A percentile compares a stretch with the other conserved stretches of the same genome.
These are phyloP conservation scores for Barbus barbus DNA, from an alignment of 2,113 vertebrate genomes.

Conservation along the genomic window DNA sequence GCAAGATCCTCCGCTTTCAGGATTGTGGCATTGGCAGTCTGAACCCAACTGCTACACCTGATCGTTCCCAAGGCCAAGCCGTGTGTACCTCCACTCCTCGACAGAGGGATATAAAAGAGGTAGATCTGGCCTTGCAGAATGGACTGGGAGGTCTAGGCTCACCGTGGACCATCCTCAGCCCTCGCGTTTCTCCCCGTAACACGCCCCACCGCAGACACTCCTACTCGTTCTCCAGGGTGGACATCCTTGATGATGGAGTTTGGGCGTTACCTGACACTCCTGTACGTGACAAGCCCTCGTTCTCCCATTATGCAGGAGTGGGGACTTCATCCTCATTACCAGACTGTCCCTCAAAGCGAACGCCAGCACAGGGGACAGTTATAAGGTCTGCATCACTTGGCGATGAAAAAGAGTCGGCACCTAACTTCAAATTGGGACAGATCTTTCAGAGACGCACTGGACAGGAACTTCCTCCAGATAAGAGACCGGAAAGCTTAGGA, in stretches of 20 bases:
- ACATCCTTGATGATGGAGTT: slow-evolving; percentile 58
- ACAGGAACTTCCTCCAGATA: slow-evolving; percentile 38
- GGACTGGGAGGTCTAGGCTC: slow-evolving; percentile 59
- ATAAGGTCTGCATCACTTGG: slow-evolving; percentile 60
- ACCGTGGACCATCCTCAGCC: slow-evolving; percentile 76
- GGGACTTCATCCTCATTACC: slow-evolving; percentile 52
- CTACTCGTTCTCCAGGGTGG: slow-evolving; percentile 13
- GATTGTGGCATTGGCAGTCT: slow-evolving; percentile 32
- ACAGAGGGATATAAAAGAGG: slow-evolving; percentile 48
- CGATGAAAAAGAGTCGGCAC: slow-evolving; percentile 19
- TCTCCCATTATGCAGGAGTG: neutral
- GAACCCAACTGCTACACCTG: slow-evolving; percentile 29
- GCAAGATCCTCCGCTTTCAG: slow-evolving; percentile 58
- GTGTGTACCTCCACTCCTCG: slow-evolving; percentile 53
- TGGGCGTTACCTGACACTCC: slow-evolving; percentile 54
- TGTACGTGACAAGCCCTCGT: neutral
- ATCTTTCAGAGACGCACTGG: slow-evolving; percentile 63
- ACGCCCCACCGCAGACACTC: slow-evolving; percentile 38
- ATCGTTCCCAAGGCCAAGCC: neutral
- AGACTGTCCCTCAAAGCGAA: slow-evolving; percentile 47
- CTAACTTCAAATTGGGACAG: slow-evolving; percentile 60
- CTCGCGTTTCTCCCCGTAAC: slow-evolving; percentile 50
- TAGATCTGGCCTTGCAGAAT: slow-evolving; percentile 60
- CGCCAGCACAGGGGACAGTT: slow-evolving; percentile 7
- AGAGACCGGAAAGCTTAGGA: slow-evolving; percentile 57